phyloP scores from a whole-genome alignment of 2,113 vertebrate genomes.

The Equus przewalskii region DNA sequence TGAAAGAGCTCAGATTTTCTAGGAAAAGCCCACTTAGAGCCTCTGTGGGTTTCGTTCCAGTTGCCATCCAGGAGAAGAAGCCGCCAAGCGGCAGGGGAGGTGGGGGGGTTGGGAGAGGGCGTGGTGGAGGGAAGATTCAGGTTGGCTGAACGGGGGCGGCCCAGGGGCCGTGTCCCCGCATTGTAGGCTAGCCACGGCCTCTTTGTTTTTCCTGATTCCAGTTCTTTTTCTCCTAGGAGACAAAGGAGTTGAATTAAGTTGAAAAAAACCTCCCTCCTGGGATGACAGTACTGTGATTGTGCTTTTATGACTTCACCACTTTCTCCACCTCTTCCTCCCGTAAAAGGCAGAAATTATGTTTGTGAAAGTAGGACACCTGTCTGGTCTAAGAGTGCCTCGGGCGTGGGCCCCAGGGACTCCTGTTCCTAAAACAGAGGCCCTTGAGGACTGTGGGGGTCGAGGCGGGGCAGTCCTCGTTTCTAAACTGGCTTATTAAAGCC shows the following conservation, averaged over 20 bases:
- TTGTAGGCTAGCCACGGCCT: neutral
- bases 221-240: constrained; percentile 32
- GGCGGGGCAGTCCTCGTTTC: neutral
- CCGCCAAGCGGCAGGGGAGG: neutral
- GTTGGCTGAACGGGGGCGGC: fast-evolving
- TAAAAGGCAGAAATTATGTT: neutral
- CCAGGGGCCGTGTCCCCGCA: neutral
- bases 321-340: neutral
- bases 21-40: fast-evolving
- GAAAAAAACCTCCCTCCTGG: neutral
- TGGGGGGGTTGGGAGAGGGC: neutral
- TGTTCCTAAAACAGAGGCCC: neutral
- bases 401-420: neutral
- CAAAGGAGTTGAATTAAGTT: constrained; percentile 34
- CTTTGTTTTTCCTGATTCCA: neutral
- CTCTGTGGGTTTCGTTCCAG: fast-evolving
- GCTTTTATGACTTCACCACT: neutral
- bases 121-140: neutral
- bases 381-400: neutral
- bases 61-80: neutral
- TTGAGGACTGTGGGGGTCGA: fast-evolving
- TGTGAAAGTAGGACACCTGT: neutral
- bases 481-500: neutral
- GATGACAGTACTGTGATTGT: neutral
- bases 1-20: neutral